Conservation (phyloP, 1,140 invertebrate genomes). For the Brachionus plicatilis region DNA sequence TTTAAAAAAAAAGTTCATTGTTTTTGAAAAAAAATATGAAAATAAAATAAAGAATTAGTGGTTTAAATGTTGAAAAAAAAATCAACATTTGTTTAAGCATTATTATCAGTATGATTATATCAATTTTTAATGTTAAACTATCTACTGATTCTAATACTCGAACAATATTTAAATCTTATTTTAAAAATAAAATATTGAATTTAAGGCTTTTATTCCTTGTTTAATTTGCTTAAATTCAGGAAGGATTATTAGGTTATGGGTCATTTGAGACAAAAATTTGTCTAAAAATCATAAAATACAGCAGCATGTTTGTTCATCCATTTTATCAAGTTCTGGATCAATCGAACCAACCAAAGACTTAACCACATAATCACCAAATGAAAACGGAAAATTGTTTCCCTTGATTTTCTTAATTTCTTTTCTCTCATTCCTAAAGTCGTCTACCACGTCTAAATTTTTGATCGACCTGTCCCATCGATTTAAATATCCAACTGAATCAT, state of each 20-base stretch:
- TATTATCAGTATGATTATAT: too few species aligned
- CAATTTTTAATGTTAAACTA: too few species aligned
- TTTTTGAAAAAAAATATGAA: too few species aligned
- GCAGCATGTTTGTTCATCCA: constrained; percentile 28
- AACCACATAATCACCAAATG: constrained; percentile 38
- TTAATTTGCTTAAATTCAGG: too few species aligned
- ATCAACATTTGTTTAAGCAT: too few species aligned
- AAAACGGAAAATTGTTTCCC: constrained; percentile 18
- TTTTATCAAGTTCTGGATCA: constrained; percentile 4
- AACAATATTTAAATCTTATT: too few species aligned
- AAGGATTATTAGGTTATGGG: background rate
- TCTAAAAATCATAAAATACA: background rate
- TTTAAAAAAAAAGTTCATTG: too few species aligned
- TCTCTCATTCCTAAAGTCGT: constrained; percentile 32
- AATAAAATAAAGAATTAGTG: too few species aligned
- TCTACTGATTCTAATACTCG: too few species aligned
- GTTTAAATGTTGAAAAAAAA: too few species aligned
- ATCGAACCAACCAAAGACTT: constrained; percentile 30
- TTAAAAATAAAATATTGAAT: too few species aligned
- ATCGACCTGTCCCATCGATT: constrained; percentile 27
- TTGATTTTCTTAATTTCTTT: constrained; percentile 5
- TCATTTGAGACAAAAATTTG: background rate
- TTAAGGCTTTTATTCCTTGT: too few species aligned
- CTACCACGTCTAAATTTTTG: constrained; percentile 31
- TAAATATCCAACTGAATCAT: constrained; percentile 13